Evolutionary conservation across 1,140 invertebrate species (phyloP).

Genomic region (Scaptomyza graminum): DNA sequence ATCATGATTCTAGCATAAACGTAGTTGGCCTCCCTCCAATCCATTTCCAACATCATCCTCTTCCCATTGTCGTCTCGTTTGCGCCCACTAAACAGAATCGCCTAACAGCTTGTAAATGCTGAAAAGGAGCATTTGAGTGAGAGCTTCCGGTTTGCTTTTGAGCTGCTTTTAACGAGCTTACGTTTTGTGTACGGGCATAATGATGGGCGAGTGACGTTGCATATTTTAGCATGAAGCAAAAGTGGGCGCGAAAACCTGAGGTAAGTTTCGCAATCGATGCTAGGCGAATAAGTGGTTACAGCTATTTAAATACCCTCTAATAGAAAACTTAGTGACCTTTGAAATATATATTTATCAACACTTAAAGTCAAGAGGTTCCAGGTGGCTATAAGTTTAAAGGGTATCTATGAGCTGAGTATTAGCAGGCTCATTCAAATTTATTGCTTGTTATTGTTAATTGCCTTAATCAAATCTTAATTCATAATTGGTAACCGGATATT

Average conservation of each 20-base stretch:
- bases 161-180: constrained; percentile 75
- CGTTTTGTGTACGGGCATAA: constrained; percentile 53
- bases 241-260: neutral
- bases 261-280: neutral
- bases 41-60: neutral
- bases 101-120: constrained; percentile 51
- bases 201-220: constrained; percentile 68
- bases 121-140: constrained; percentile 47
- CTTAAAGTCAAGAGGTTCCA: too few relatives aligned
- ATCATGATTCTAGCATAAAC: constrained; percentile 31
- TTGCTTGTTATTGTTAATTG: too few relatives aligned
- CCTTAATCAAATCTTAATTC: too few relatives aligned
- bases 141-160: constrained; percentile 51
- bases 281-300: neutral
- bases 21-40: too few relatives aligned
- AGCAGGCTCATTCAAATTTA: too few relatives aligned
- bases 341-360: too few relatives aligned
- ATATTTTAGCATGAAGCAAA: constrained; percentile 51
- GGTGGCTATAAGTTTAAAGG: too few relatives aligned
- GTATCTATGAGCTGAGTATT: too few relatives aligned
- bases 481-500: too few relatives aligned
- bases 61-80: neutral
- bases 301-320: neutral
- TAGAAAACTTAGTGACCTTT: too few relatives aligned
- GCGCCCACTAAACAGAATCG: constrained; percentile 19